Evolutionary conservation across 2,888 invertebrate species (phyloP).

Genomic region (Mimachlamys varia): DNA sequence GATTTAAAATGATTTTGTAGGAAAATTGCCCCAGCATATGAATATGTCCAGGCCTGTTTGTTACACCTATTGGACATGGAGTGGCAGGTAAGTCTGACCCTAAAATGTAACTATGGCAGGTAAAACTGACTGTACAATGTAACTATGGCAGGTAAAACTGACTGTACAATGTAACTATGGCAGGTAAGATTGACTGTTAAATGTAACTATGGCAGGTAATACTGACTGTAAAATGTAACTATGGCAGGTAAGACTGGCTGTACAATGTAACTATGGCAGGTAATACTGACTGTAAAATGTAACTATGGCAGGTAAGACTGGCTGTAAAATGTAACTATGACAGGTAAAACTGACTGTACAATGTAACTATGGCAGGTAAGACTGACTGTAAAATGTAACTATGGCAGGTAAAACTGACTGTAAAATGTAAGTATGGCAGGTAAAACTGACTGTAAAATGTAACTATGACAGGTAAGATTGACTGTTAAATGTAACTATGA

Average conservation of each 20-base stretch:
- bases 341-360: not conserved
- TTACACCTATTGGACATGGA: constrained; percentile 78
- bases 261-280: not conserved
- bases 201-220: not conserved
- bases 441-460: not conserved
- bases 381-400: not conserved
- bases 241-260: not conserved
- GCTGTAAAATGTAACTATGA: not conserved
- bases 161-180: not conserved
- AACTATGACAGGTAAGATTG: not conserved
- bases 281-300: not conserved
- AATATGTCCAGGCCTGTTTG: constrained; percentile 75
- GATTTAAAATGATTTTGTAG: constrained; percentile 53
- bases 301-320: not conserved
- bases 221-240: not conserved
- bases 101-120: no score
- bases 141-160: not conserved
- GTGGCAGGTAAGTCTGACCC: constrained; percentile 74
- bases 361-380: not conserved
- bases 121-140: no score
- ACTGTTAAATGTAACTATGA: no score
- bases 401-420: not conserved
- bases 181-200: not conserved
- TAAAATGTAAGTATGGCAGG: not conserved
- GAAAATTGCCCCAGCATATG: constrained; percentile 71